phyloP scores from a whole-genome alignment of 2,888 invertebrate species.

The Odontomyia ornata region DNA sequence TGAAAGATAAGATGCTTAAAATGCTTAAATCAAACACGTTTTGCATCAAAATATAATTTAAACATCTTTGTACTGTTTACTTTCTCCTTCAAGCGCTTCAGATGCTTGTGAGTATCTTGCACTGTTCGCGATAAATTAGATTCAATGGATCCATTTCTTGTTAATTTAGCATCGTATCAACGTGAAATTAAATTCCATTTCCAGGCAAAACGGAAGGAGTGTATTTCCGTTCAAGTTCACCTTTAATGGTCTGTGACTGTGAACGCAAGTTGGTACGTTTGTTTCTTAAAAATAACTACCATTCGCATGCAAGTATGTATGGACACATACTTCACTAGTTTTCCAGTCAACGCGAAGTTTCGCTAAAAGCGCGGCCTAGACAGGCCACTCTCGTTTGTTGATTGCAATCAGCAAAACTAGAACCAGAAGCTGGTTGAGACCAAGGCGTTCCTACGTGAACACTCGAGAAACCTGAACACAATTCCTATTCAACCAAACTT shows the following conservation, averaged over 20 bases:
- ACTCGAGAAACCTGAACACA: slow-evolving; percentile 34
- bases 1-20: not conserved
- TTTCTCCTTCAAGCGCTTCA: not conserved
- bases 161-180: not conserved
- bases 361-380: not conserved
- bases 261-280: not conserved
- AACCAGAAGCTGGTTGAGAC: slow-evolving; percentile 29
- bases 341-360: not conserved
- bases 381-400: not conserved
- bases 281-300: not conserved
- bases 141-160: not conserved
- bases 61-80: slow-evolving; percentile 26
- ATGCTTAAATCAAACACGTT: slow-evolving; percentile 37
- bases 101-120: too few species aligned
- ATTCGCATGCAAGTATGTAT: not conserved
- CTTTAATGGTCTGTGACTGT: slow-evolving; percentile 7
- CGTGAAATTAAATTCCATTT: not conserved
- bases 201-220: slow-evolving; percentile 15
- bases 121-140: too few species aligned
- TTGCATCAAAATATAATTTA: too few species aligned
- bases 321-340: not conserved
- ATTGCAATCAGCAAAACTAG: slow-evolving; percentile 21
- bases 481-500: slow-evolving; percentile 24
- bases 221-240: slow-evolving; percentile 40
- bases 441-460: not conserved